Base-by-base conservation (phyloP, 2,888 invertebrate species). In the Nowickia ferox region DNA sequence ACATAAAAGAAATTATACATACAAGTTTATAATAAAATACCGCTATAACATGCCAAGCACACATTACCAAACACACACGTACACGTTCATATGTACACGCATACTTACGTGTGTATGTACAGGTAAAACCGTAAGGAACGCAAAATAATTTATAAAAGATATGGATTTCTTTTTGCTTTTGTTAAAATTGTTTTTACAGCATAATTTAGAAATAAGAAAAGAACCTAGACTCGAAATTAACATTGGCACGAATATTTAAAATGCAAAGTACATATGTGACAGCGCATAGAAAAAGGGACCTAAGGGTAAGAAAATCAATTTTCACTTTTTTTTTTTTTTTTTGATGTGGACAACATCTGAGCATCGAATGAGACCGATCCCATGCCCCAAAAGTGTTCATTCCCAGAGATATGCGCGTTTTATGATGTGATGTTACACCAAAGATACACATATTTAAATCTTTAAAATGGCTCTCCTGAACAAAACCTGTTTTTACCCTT, bases 1-100 rank as follows among this genome's bases (percentile, higher is more conserved):
- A 78, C 61, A 63, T 51, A 57, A 55, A 55, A 66, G 38, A 8
- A 19, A 10, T n/a, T 51, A 4, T 40, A 57, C 38, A 61, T 61
- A 48, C 38, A 38, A 61, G n/a, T 42, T 3, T 42, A 63, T 17
- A 75, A 59, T 19, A 44, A 48, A 57, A n/a, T 51, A 74, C 51
- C 53, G 42, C 42, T 75, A 51, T 19, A 48, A 53, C 17, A 53
- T 22, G 42, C 13, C 11, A 17, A 30, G 15, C 22, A 71, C 10
- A 42, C 51, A 40, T 5, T 30, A 6, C 30, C 30, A 30, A 9
- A 10, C 48, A n/a, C 10, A n/a, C 22, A 71, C 2, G 57, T n/a
- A 9, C 38, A 53, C 8, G 4, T 2, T 2, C 22, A 22, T 22
- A 40, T 22, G 1, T n/a, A 10, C 48, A n/a, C 6, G 10, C 22